A percentile compares a stretch with the other conserved stretches of the same genome.
phyloP scores from a whole-genome alignment of 2,888 invertebrate species.

The Escarpia spicata region DNA sequence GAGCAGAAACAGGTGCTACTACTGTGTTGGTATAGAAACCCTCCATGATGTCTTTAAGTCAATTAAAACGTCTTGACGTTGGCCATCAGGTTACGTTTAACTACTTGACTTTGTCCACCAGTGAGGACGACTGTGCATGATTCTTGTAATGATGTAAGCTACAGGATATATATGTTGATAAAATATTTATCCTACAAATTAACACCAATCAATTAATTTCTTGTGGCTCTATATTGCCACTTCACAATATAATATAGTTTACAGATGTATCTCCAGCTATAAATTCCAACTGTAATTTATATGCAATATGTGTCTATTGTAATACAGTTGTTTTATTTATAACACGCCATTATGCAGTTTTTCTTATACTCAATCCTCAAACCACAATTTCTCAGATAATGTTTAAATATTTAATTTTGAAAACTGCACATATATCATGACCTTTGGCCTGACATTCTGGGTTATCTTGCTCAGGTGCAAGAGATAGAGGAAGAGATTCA shows the following conservation, averaged over 20 bases:
- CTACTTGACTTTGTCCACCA: neutral
- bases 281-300: too few species aligned
- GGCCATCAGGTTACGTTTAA: too few species aligned
- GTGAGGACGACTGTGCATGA: neutral
- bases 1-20: slow-evolving; percentile 55
- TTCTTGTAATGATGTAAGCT: neutral
- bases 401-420: neutral
- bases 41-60: neutral
- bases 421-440: neutral
- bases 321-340: too few species aligned
- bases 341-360: neutral
- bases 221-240: too few species aligned
- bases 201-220: neutral
- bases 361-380: neutral
- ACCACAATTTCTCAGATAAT: neutral
- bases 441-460: neutral
- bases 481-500: slow-evolving; percentile 77
- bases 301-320: too few species aligned
- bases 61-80: too few species aligned
- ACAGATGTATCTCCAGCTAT: neutral
- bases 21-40: neutral
- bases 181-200: neutral
- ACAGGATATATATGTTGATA: neutral
- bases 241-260: neutral
- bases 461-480: slow-evolving; percentile 45